Percentiles rank a stretch among this genome's conserved stretches.
Conservation (phyloP, 2,113 vertebrate species). For the Chionodraco myersi region DNA sequence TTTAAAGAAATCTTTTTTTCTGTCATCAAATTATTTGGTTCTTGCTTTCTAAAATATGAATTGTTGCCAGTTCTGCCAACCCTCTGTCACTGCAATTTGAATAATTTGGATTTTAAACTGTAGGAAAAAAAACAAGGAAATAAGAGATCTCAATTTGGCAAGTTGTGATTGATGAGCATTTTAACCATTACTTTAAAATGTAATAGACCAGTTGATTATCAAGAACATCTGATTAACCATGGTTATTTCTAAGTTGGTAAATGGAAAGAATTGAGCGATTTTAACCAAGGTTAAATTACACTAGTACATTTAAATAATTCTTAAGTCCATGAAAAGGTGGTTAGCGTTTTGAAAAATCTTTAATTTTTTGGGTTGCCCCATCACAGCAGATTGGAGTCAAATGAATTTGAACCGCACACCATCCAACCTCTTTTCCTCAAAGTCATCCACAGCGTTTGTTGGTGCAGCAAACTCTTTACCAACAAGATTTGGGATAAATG, state of each 20-base stretch:
- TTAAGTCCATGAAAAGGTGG: neutral
- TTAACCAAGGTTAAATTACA: no score
- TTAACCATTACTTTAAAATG: neutral
- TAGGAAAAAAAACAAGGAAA: neutral
- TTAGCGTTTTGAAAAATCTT: neutral
- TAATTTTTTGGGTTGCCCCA: neutral
- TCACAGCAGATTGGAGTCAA: slow-evolving; percentile 1
- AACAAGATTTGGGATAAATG: slow-evolving; percentile 23
- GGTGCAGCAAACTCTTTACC: neutral
- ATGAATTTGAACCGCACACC: neutral
- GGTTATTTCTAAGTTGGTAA: neutral
- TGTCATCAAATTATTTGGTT: neutral
- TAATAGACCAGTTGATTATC: neutral
- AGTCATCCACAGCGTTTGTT: slow-evolving; percentile 5
- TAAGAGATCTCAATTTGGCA: neutral
- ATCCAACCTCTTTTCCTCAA: neutral
- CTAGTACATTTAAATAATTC: slow-evolving; percentile 8
- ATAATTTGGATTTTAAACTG: neutral
- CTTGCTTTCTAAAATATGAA: neutral
- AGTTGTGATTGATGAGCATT: neutral
- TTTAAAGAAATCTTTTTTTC: neutral
- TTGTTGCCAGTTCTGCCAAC: neutral
- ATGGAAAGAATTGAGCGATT: neutral
- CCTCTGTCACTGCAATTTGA: neutral
- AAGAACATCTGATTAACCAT: neutral